Percentiles rank a stretch among this genome's conserved stretches.
Evolutionary conservation across 2,888 invertebrate species (phyloP).

Genomic region (Oscheius sp.): DNA sequence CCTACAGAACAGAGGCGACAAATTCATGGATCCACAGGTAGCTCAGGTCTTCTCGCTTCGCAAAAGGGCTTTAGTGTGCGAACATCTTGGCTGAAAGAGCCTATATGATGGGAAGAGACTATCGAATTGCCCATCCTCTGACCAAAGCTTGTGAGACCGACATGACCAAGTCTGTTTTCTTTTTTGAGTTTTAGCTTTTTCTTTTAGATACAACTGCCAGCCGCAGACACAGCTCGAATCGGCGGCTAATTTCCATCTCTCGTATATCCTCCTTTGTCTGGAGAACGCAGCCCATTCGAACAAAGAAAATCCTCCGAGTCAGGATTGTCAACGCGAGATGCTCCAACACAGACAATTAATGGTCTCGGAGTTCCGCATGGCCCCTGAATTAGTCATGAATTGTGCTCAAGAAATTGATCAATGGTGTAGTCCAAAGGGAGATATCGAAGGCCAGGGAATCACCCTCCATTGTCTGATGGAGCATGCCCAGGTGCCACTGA

Average conservation of each 20-base stretch:
- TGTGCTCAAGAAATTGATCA: constrained; percentile 78
- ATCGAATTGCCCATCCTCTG: constrained; percentile 86
- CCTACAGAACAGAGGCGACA: constrained; percentile 62
- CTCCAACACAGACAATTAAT: constrained; percentile 84
- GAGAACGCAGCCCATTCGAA: constrained; percentile 75
- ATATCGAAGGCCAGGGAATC: constrained; percentile 78
- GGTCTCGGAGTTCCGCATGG: constrained; percentile 90
- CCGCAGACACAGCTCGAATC: constrained; percentile 75
- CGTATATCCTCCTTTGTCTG: constrained; percentile 84
- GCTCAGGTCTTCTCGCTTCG: background rate
- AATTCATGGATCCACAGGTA: constrained; percentile 63
- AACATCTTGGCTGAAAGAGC: constrained; percentile 86
- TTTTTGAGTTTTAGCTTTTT: background rate
- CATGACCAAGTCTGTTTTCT: constrained; percentile 33
- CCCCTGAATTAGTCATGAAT: constrained; percentile 87
- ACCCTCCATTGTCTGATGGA: constrained; percentile 93
- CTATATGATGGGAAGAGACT: constrained; percentile 87
- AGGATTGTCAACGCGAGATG: constrained; percentile 87
- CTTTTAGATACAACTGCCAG: constrained; percentile 78
- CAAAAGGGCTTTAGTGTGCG: constrained; percentile 77
- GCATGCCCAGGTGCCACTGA: constrained; percentile 57
- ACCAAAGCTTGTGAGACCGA: constrained; percentile 72
- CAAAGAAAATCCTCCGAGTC: constrained; percentile 71
- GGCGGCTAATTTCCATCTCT: constrained; percentile 68
- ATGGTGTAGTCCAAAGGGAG: constrained; percentile 74